Percentiles rank a stretch among this genome's conserved stretches.
Conservation (phyloP, 2,113 vertebrate species). For the Cromileptes altivelis region DNA sequence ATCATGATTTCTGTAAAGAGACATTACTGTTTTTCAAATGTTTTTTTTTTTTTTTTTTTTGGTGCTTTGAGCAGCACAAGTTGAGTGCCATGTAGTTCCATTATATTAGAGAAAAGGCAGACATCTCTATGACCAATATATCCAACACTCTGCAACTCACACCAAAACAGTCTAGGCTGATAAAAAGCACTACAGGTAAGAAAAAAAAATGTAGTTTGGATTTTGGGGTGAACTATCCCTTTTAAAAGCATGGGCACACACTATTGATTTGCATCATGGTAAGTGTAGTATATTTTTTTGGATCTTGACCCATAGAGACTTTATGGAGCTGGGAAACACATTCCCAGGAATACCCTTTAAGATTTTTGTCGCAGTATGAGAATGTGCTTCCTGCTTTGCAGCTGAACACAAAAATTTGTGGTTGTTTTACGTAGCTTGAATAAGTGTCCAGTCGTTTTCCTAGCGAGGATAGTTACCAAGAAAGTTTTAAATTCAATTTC, state of each 20-base stretch:
- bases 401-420: neutral
- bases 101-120: too few relatives aligned
- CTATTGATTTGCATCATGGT: neutral
- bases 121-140: too few relatives aligned
- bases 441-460: neutral
- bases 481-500: slow-evolving; percentile 12
- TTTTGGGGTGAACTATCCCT: too few relatives aligned
- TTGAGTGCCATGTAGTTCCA: too few relatives aligned
- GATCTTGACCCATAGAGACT: neutral
- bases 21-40: too few relatives aligned
- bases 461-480: neutral
- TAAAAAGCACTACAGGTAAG: too few relatives aligned
- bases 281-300: neutral
- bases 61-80: too few relatives aligned
- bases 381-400: neutral
- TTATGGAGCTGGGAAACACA: neutral
- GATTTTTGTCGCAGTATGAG: neutral
- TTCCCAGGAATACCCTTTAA: neutral
- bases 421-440: neutral
- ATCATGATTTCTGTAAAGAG: too few relatives aligned
- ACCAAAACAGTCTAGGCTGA: too few relatives aligned
- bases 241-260: neutral
- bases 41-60: too few relatives aligned
- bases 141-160: too few relatives aligned
- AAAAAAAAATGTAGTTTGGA: too few relatives aligned